Base-by-base conservation (phyloP, 2,797 vertebrate genomes). In the Micropoecilia bifurca region DNA sequence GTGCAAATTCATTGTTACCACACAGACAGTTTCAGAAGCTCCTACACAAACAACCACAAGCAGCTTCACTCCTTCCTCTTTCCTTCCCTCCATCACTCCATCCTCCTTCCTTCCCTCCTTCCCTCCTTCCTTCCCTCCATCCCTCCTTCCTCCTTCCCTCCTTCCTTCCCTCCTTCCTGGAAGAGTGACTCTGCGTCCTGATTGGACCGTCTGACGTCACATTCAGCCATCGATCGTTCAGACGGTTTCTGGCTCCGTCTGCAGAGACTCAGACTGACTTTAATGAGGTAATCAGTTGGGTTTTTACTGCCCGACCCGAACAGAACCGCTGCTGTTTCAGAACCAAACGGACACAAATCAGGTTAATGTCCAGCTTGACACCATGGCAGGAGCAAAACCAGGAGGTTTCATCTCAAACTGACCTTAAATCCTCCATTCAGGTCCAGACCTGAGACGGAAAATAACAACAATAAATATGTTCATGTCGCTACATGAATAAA, bases 1-100 rank as follows among this genome's bases (percentile, higher is more conserved):
- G 78, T 74, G 81, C 75, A 80, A 69, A 83, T 90, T 88, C 83
- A 90, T 82, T 83, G 81, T 83, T 74, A 76, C 83, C 84, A 79
- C 82, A 77, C 82, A 81, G 68, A 84, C 73, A 25, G 76, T 76
- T 73, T 84, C 55, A 75, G 78, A 77, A 0, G 50, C 3, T 71
- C 66, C 43, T 12, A 47, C 76, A 76, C 63, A 68, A 43, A 46
- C 72, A 83, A 46, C 77, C 63, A 85, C 87, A 85, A 57, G n/a
- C 57, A 59, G 57, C 13, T 59, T 59, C 57, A 28, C 14, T 30
- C 4, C 8, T 53, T 6, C 0, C 0, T 76, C 85, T 80, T 13
- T 10, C 43, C 8, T 43, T 43, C 43, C 1, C 10, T n/a, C n/a
- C n/a, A n/a, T n/a, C n/a, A n/a, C n/a, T n/a, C n/a, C n/a, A n/a